Evolutionary conservation across 92 coral and sea anemone genomes (phyloP), one percentile per base, ranked within the genome.

Genomic region (Epizoanthus illoricatus): DNA sequence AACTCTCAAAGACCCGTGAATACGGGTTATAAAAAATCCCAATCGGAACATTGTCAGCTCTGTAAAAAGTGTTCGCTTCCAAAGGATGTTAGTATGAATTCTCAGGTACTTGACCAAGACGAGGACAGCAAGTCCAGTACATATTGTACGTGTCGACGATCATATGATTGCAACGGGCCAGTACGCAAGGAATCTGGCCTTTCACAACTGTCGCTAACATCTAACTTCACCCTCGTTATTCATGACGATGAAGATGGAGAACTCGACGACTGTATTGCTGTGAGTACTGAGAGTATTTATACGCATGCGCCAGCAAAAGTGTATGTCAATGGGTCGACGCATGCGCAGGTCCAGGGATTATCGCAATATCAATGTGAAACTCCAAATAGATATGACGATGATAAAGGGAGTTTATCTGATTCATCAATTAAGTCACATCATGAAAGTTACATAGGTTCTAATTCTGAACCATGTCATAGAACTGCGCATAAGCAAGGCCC

Each of bases 11-110:
- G 72, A 28, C 64, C 85, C 33, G 67, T 73, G 17, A 73, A 54
- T 0, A 18, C 55, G 7, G 62, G 76, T 5, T 74, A 89, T 12
- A 74, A 86, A 65, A 92, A 92, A 42, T 75, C 83, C 19, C 61
- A 89, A 28, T 89, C 94, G 4, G 90, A 89, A 56, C 69, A 71
- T 36, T 55, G 85, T 18, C 58, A 52, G 56, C 43, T 91, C 18
- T 92, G 96, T 58, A 78, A 76, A 8, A 87, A 73, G 2, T 92
- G 96, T 74, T 92, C 92, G 12, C 21, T 88, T 63, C 92, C 92
- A 45, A 84, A 28, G 65, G 90, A 85, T 71, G 84, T 54, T 5
- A 42, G 42, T 41, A 20, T 42, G 12, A 69, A 55, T 3, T 23
- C 58, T 20, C 70, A 64, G 62, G 5, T 63, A 18, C 41, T 19